phyloP scores from a whole-genome alignment of 2,888 invertebrate species.

The Xanthia icteritia region DNA sequence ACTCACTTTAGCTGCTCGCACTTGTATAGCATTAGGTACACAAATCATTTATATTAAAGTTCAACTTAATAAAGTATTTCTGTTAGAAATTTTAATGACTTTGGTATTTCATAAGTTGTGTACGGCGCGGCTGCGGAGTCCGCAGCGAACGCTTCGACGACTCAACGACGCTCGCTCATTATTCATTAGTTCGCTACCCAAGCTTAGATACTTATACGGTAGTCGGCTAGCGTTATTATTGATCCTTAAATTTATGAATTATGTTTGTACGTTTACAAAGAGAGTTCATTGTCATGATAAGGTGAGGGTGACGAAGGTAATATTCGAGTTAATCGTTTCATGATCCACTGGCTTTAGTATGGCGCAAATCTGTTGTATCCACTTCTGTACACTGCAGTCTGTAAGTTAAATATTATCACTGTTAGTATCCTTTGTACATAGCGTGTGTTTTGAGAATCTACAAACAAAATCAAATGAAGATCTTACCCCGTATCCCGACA shows the following conservation, averaged over 20 bases:
- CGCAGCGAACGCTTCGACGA: constrained; percentile 54
- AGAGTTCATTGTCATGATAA: constrained; percentile 90
- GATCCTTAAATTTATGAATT: constrained; percentile 85
- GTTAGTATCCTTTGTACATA: constrained; percentile 1
- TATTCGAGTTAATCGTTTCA: constrained; percentile 86
- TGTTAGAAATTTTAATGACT: constrained; percentile 89
- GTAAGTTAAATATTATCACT: constrained; percentile 74
- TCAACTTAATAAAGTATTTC: constrained; percentile 86
- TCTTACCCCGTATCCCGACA: constrained; percentile 98
- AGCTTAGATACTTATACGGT: constrained; percentile 82
- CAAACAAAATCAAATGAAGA: constrained; percentile 17
- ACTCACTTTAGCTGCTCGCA: constrained; percentile 88
- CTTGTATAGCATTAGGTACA: constrained; percentile 88
- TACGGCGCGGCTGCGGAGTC: constrained; percentile 51
- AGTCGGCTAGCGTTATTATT: constrained; percentile 87
- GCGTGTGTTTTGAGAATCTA: background rate
- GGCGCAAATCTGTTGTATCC: constrained; percentile 98
- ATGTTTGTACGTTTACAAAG: constrained; percentile 90
- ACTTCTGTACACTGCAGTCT: constrained; percentile 98
- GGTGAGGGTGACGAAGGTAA: constrained; percentile 85
- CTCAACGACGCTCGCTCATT: constrained; percentile 63
- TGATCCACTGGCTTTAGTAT: constrained; percentile 92
- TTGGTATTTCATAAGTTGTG: constrained; percentile 86
- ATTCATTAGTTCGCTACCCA: constrained; percentile 77
- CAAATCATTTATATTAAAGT: constrained; percentile 85